Evolutionary conservation across 2,888 invertebrate species (phyloP), one percentile per base, ranked within the genome.

Genomic region (Aquatica leii): DNA sequence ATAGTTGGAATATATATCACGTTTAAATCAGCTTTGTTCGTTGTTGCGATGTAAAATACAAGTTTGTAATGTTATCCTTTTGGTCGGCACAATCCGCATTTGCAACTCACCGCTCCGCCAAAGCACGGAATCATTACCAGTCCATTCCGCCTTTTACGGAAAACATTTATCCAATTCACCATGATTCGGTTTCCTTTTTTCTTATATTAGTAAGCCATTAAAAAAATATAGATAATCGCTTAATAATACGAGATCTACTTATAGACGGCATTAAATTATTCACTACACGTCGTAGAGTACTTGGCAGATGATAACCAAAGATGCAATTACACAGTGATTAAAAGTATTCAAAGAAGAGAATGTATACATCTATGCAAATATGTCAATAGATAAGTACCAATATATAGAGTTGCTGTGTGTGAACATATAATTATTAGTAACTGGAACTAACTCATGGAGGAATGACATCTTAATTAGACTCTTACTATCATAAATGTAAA

Each of bases 91-190:
- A 57, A 62, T 52, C 57, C 53, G 58, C 65, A 63, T 67, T 61
- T 65, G 68, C 67, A 65, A 70, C 60, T 68, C 71, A 70, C 66
- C 67, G 68, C 67, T 65, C 66, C 70, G 68, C 69, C 69, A 71
- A 70, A 70, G 66, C 69, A 65, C 65, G 68, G 62, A 68, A 66
- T 70, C 67, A 70, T 68, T 68, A 68, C 66, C 63, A 63, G 68
- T 67, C 68, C 68, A 65, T 71, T 71, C 71, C 66, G 66, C 71
- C 71, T 69, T 69, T 70, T 71, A 71, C 64, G 69, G 73, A 71
- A 71, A 51, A 73, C 69, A 65, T 70, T 71, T 71, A 71, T 71
- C 70, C 71, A 69, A 69, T 71, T 69, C 66, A 43, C 54, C 67
- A 66, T 68, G 65, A 68, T 68, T 54, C 59, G 24, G 65, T 56